phyloP scores from a whole-genome alignment of 2,113 vertebrate species.

The Oncorhynchus nerka region DNA sequence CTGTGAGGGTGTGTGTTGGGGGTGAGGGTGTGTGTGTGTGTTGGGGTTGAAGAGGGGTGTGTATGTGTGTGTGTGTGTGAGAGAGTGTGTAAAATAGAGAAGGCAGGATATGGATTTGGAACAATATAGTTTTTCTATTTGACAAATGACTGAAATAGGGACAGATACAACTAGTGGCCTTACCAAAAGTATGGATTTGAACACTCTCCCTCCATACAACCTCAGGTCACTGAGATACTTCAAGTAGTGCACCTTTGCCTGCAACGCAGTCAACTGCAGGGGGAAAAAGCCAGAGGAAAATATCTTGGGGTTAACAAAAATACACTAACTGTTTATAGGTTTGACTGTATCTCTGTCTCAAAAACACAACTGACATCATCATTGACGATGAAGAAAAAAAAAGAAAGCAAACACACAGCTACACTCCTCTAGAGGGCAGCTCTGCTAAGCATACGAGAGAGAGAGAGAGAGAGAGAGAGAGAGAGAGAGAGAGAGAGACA shows the following conservation, averaged over 20 bases:
- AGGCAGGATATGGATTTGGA: background rate
- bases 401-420: background rate
- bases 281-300: constrained; percentile 17
- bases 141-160: background rate
- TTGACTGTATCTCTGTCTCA: background rate
- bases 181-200: constrained; percentile 92
- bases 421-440: constrained; percentile 18
- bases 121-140: background rate
- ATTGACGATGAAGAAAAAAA: background rate
- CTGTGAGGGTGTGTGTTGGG: constrained; percentile 55
- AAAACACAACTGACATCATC: background rate
- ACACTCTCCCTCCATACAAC: constrained; percentile 91
- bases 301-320: background rate
- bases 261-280: constrained; percentile 88
- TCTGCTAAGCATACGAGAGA: background rate
- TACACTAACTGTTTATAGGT: background rate
- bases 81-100: background rate
- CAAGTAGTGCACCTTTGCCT: constrained; percentile 98
- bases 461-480: background rate
- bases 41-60: background rate
- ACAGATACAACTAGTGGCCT: constrained; percentile 30
- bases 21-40: background rate
- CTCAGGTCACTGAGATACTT: constrained; percentile 95
- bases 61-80: background rate
- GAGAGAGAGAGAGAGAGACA: too few species aligned